Conservation (phyloP, 2,797 vertebrate species). For the Artibeus lituratus region DNA sequence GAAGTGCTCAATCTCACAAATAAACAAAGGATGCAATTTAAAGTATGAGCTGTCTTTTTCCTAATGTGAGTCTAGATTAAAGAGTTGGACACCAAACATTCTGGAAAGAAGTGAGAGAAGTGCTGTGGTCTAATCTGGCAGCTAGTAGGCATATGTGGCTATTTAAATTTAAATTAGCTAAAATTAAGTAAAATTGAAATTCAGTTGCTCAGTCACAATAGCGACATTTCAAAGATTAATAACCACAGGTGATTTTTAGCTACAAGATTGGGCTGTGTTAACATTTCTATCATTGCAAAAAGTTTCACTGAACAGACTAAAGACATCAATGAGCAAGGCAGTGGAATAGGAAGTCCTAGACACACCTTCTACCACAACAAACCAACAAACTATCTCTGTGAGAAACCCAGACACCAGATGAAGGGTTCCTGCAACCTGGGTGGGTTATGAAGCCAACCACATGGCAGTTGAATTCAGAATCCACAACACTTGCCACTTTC, state of each 20-base stretch:
- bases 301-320: not conserved
- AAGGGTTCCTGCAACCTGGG: not conserved
- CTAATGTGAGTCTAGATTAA: not conserved
- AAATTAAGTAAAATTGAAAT: not conserved
- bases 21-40: not conserved
- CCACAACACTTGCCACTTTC: not conserved
- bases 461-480: not conserved
- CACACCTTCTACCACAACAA: not conserved
- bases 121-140: not conserved
- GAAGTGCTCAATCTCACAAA: not conserved
- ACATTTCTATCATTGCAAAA: not conserved
- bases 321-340: not conserved
- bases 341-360: not conserved
- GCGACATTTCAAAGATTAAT: not conserved
- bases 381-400: not conserved
- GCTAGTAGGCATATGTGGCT: not conserved
- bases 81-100: not conserved
- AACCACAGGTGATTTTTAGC: not conserved
- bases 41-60: not conserved
- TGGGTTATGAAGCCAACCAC: not conserved
- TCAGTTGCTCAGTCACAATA: not conserved
- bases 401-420: not conserved
- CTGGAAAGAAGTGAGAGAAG: not conserved
- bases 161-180: not conserved
- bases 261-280: not conserved